Base-by-base conservation (phyloP, 2,113 vertebrate species). In the Microtus oregoni region DNA sequence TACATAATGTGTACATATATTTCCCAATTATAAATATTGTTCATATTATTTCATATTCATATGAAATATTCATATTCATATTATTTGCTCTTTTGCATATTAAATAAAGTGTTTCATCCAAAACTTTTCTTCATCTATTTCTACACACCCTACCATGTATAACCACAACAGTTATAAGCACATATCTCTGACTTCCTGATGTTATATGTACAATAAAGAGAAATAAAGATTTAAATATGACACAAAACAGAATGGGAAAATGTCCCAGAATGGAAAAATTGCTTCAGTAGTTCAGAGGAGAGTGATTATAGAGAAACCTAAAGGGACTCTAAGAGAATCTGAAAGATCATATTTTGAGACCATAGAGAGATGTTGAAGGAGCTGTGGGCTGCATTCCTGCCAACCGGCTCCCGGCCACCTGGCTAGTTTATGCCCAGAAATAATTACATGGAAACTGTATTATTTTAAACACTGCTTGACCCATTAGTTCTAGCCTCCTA, bases 171-270 rank as follows among this genome's bases (percentile, higher is more conserved):
- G 90, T 65, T 65, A 20, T n/a, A 67, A 89, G 32, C 19, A 38
- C 15, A 78, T 86, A 22, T 67, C 5, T 70, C 38, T 90, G 32
- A 30, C n/a, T 28, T 96, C 65, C 47, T 61, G 73, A 20, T 85
- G 88, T 94, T 86, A 67, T 92, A 89, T 88, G 20, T 47, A 75
- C 17, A 92, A n/a, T n/a, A 85, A 87, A 35, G 19, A 83, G 41
- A 96, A 95, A 90, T 82, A 65, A 82, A 12, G 61, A 83, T 90
- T 28, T 85, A 85, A 90, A 86, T 55, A 20, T 95, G 81, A 90
- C 44, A 67, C 41, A 88, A 94, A 90, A 38, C 10, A 79, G 24
- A 70, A 78, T 65, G 73, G 7, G 52, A 55, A 55, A 55, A 17
- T 5, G 52, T 55, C 52, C 52, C 52, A 55, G 52, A 55, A 55